Base-by-base conservation (phyloP, 2,113 vertebrate genomes). In the Lycaon pictus region DNA sequence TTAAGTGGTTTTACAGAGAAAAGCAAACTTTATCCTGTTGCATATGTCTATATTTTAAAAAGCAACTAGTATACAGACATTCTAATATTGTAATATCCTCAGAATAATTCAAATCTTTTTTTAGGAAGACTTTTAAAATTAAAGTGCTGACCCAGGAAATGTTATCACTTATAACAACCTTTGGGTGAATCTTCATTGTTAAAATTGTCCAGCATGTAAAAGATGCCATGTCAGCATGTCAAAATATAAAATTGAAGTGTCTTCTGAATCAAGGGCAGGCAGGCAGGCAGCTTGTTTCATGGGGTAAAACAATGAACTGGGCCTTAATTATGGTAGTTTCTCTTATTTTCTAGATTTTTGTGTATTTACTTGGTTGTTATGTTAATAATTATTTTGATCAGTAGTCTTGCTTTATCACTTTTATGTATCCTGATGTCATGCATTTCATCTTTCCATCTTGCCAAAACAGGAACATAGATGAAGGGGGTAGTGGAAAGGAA, bases 381-480 rank as follows among this genome's bases (percentile, higher is more conserved):
- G 3, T 5, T 88, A 74, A 43, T 25, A 32, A 76, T 55, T 37
- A 56, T 76, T 96, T 85, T 82, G 43, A 80, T 85, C 58, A 77
- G 19, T 56, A 89, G 32, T 51, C 19, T 63, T 69, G 16, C 23
- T 80, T 79, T 35, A 23, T 92, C 19, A 82, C 79, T 67, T 86
- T 67, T 8, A 17, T 67, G 17, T 93, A 29, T 63, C n/a, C 29
- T 60, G 32, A 15, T 72, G 29, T 76, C 55, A 56, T 7, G 5
- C 48, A 93, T 94, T 86, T 92, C 11, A 67, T 74, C 17, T 92
- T 92, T 60, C 65, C 13, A 25, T 93, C 76, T 95, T 97, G 63
- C 62, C 62, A 83, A 62, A 91, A 79, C 56, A 80, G 83, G 58
- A 69, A 92, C 69, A 65, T 72, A 84, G 16, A 37, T 90, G 69